Percentiles rank a stretch among this genome's conserved stretches.
Conservation (phyloP, 2,888 invertebrate species). For the Limnephilus rhombicus region DNA sequence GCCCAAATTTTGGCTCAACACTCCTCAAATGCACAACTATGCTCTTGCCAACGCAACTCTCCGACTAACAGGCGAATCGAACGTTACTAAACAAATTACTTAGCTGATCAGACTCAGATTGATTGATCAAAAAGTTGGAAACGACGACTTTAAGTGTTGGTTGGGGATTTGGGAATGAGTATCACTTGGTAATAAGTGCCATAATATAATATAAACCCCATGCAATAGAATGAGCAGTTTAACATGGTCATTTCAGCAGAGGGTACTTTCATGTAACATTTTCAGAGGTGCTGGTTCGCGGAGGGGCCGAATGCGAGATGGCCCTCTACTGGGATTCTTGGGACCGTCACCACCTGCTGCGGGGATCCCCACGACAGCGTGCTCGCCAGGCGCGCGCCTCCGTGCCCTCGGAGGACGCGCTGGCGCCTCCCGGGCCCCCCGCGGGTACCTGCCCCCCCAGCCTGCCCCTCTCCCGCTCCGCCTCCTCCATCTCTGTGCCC, state of each 20-base stretch:
- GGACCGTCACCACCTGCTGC: constrained; percentile 83
- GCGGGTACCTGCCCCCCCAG: constrained; percentile 50
- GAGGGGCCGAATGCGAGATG: constrained; percentile 78
- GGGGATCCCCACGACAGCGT: constrained; percentile 73
- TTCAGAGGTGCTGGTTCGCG: constrained; percentile 80
- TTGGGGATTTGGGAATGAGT: not conserved
- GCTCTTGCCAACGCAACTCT: too few relatives aligned
- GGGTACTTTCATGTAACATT: not conserved
- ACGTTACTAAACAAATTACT: too few relatives aligned
- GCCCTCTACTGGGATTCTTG: constrained; percentile 96
- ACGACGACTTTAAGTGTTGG: not conserved
- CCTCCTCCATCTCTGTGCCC: constrained; percentile 58
- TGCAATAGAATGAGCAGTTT: too few relatives aligned
- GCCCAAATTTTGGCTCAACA: too few relatives aligned
- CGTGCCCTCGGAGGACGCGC: constrained; percentile 78
- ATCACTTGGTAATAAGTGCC: not conserved
- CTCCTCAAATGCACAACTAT: too few relatives aligned
- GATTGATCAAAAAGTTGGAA: too few relatives aligned
- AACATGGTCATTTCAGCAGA: not conserved
- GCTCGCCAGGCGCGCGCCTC: constrained; percentile 69
- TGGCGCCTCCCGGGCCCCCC: constrained; percentile 85
- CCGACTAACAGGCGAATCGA: too few relatives aligned
- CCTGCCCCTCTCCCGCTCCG: constrained; percentile 62
- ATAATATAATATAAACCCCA: not conserved
- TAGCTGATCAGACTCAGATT: too few relatives aligned